Conservation (phyloP, 2,797 vertebrate species). For the Pseudomugil gertrudae region DNA sequence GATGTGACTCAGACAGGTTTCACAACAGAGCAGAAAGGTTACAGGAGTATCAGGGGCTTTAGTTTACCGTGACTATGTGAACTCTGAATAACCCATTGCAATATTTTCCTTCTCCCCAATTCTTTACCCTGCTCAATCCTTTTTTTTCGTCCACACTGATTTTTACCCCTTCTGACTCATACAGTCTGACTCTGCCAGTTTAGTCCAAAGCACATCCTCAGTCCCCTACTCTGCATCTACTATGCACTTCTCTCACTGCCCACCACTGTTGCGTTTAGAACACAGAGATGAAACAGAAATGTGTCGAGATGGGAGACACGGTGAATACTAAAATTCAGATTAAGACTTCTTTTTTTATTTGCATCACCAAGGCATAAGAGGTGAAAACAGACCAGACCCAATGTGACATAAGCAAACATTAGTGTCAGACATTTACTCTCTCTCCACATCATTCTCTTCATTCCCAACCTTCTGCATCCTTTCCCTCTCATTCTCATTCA, state of each 20-base stretch:
- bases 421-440: constrained; percentile 53
- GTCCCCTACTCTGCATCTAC: constrained; percentile 17
- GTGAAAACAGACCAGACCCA: constrained; percentile 48
- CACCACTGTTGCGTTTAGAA: constrained; percentile 38
- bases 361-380: constrained; percentile 39
- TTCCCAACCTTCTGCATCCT: constrained; percentile 21
- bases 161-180: constrained; percentile 39
- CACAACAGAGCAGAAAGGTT: constrained; percentile 14
- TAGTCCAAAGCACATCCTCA: not conserved
- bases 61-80: constrained; percentile 29
- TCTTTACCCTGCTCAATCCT: not conserved
- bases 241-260: constrained; percentile 33
- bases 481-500: constrained; percentile 48
- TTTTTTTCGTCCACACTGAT: constrained; percentile 13
- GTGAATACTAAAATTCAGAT: constrained; percentile 57
- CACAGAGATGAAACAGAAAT: constrained; percentile 38
- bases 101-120: not conserved
- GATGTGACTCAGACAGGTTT: constrained; percentile 7
- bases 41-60: constrained; percentile 13
- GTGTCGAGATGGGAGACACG: constrained; percentile 33
- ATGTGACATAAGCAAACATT: constrained; percentile 54
- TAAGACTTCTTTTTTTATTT: constrained; percentile 46
- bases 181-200: constrained; percentile 25
- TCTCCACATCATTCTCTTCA: constrained; percentile 19
- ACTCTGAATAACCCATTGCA: constrained; percentile 17